phyloP scores from a whole-genome alignment of 2,888 invertebrate species.

The Polydrusus tereticollis region DNA sequence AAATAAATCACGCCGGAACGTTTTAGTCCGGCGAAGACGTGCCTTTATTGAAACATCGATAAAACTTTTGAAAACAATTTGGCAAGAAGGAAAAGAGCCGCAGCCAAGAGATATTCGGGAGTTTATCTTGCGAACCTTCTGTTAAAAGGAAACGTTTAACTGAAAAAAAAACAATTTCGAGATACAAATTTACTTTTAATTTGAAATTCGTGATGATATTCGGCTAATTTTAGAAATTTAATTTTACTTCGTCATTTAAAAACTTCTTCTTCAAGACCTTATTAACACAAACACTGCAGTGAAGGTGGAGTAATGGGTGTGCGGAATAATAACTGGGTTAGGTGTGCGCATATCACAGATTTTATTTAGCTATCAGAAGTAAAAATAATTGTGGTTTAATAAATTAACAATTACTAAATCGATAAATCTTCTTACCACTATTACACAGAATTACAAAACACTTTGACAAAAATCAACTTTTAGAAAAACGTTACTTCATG shows the following conservation, averaged over 20 bases:
- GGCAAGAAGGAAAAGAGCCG: not conserved
- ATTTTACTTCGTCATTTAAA: too few relatives aligned
- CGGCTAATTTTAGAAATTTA: too few relatives aligned
- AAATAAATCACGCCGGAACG: slow-evolving; percentile 15
- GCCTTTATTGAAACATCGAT: slow-evolving; percentile 1
- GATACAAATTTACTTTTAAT: not conserved
- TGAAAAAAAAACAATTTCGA: not conserved
- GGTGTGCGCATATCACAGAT: too few relatives aligned
- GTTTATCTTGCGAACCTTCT: slow-evolving; percentile 2
- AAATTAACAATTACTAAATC: not conserved
- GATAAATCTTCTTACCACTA: not conserved
- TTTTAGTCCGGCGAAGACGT: slow-evolving; percentile 1
- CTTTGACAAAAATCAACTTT: not conserved
- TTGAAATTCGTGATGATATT: not conserved
- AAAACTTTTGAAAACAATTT: slow-evolving; percentile 12
- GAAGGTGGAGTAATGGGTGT: too few relatives aligned
- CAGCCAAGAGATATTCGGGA: not conserved
- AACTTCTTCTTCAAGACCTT: too few relatives aligned
- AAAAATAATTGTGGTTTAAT: too few relatives aligned
- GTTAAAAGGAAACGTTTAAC: not conserved
- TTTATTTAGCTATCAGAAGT: too few relatives aligned
- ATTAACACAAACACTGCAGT: too few relatives aligned
- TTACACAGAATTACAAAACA: not conserved
- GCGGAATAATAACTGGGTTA: too few relatives aligned
- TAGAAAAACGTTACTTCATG: not conserved